Base-by-base conservation (phyloP, 2,888 invertebrate species). In the Cryptocephalus moraei region DNA sequence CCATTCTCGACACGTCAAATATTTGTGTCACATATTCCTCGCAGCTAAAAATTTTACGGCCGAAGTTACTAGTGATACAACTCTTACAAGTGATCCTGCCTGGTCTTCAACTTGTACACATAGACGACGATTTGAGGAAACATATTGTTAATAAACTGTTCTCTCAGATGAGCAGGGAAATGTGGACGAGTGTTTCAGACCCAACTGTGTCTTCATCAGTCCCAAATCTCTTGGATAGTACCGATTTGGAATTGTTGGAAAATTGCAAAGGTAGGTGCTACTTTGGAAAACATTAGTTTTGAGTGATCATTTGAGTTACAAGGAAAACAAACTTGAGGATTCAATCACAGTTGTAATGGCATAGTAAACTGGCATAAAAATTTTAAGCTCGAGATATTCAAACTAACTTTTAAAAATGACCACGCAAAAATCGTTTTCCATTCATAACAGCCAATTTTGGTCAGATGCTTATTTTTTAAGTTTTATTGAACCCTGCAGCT, bases 81-180 rank as follows among this genome's bases (percentile, higher is more conserved):
- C 62, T 79, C 8, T 58, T 80, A 33, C 75, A 74, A 50, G 68
- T 70, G 1, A 69, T 79, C 8, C 61, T 80, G 39, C 73, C 75
- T 0, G 56, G 60, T 11, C 51, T 70, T 12, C 67, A 71, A 38
- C 45, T 56, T 0, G 63, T 65, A 14, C 67, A 70, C 46, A 61
- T 71, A 10, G 69, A 68, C 39, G 59, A 62, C 33, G 71, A 69
- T 36, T 58, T 71, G 46, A 61, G 71, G 39, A 71, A 73, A 52
- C 65, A 72, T 65, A 72, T 80, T n/a, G 68, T 77, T 0, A 67
- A 71, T 39, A 72, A 73, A 52, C 62, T 80, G 38, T 74, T 80
- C 49, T 60, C 66, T 39, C 75, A 76, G 55, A 60, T 80, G 33
- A 70, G 75, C 3, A 67, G 70, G 42, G 74, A 74, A 52, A 73